Percentiles rank a stretch among this genome's conserved stretches.
Evolutionary conservation across 2,113 vertebrate genomes (phyloP).

Genomic region (Notiomystis cincta): DNA sequence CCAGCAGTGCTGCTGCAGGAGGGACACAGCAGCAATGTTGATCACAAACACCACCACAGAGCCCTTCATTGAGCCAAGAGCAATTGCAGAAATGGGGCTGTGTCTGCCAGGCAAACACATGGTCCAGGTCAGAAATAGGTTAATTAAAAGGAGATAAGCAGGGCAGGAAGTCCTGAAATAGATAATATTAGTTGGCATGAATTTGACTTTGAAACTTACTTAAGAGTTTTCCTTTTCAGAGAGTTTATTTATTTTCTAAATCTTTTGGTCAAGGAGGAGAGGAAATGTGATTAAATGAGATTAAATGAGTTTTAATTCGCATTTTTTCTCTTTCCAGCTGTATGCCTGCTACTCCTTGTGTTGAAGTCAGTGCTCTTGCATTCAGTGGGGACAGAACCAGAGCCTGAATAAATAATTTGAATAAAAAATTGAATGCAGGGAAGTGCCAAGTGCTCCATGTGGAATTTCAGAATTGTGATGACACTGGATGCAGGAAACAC

Average conservation of each 20-base stretch:
- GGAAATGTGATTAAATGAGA: constrained; percentile 27
- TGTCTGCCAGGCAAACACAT: neutral
- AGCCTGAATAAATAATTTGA: neutral
- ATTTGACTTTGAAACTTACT: constrained; percentile 36
- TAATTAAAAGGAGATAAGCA: constrained; percentile 51
- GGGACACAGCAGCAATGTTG: neutral
- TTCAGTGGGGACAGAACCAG: neutral
- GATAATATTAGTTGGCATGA: constrained; percentile 14
- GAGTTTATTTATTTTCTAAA: constrained; percentile 3
- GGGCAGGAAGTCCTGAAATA: constrained; percentile 32
- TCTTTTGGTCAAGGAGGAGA: neutral
- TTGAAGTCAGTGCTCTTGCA: neutral
- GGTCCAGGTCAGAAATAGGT: constrained; percentile 34
- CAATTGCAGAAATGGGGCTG: neutral
- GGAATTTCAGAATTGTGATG: neutral
- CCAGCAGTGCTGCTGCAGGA: neutral
- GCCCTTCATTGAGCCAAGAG: constrained; percentile 4
- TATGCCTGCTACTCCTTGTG: neutral
- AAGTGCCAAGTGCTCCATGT: neutral
- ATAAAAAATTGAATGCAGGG: neutral
- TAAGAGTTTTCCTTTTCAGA: neutral
- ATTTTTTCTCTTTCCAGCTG: neutral
- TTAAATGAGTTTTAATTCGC: constrained; percentile 10
- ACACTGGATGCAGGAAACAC: neutral
- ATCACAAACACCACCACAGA: neutral